Evolutionary conservation across 2,797 vertebrate genomes (phyloP).

Genomic region (Erethizon dorsatum): DNA sequence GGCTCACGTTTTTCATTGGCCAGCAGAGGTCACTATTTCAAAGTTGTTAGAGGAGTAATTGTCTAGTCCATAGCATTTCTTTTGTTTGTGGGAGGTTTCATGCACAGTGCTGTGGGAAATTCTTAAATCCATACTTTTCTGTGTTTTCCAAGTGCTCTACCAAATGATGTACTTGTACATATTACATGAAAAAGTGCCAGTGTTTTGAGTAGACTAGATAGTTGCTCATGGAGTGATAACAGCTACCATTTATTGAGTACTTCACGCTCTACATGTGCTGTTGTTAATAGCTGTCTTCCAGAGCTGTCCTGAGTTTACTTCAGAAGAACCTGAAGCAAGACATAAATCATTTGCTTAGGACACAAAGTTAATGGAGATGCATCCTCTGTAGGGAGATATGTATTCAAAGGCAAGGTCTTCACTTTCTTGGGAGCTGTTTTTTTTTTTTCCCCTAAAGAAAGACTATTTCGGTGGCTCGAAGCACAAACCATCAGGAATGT

Average conservation of each 20-base stretch:
- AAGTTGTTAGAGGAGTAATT: constrained; percentile 62
- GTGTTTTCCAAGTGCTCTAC: constrained; percentile 17
- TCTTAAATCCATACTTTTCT: not conserved
- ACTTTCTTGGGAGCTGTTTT: not conserved
- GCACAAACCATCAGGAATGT: not conserved
- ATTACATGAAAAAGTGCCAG: not conserved
- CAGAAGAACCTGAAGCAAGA: not conserved
- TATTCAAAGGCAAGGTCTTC: constrained; percentile 36
- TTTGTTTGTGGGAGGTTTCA: constrained; percentile 23
- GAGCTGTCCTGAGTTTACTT: not conserved
- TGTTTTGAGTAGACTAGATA: not conserved
- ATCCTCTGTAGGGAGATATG: not conserved
- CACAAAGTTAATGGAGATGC: not conserved
- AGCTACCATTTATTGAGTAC: not conserved
- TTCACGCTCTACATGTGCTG: no score
- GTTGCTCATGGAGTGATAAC: not conserved
- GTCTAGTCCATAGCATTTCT: not conserved
- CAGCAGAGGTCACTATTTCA: constrained; percentile 85
- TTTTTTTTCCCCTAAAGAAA: not conserved
- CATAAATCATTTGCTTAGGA: not conserved
- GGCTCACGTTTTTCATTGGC: constrained; percentile 5
- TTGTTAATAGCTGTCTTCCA: not conserved
- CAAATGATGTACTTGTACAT: not conserved
- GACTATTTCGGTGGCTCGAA: constrained; percentile 22
- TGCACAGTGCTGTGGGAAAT: not conserved